These are phyloP conservation scores for Rhagium mordax DNA, from an alignment of 2,888 invertebrate genomes.

Conservation along the genomic window DNA sequence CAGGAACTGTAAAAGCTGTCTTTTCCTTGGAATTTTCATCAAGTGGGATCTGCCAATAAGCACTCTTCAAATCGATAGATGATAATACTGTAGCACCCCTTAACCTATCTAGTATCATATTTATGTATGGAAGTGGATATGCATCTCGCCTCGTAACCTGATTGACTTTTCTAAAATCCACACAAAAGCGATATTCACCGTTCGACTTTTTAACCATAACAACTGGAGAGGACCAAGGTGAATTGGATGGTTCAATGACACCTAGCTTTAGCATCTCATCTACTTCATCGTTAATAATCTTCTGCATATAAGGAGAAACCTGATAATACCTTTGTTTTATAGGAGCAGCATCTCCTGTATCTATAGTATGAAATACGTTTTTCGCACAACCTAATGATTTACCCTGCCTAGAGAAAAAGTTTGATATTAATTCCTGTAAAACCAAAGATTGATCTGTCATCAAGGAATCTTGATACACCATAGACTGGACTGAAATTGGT, in stretches of 20 bases:
- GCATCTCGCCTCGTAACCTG: neutral
- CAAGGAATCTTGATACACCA: too few relatives aligned
- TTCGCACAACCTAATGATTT: too few relatives aligned
- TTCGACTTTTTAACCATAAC: neutral
- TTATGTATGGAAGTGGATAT: neutral
- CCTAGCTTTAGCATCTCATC: neutral
- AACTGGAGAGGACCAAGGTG: neutral
- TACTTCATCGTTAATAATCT: too few relatives aligned
- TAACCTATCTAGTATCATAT: conserved; percentile 1
- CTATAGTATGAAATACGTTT: too few relatives aligned
- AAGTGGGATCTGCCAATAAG: neutral
- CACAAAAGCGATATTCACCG: neutral
- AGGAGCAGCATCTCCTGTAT: too few relatives aligned
- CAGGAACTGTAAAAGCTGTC: conserved; percentile 10
- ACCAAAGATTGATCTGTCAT: too few relatives aligned
- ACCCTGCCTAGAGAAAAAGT: too few relatives aligned
- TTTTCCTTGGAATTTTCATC: neutral
- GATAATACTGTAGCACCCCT: neutral
- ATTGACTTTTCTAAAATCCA: neutral
- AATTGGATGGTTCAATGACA: neutral
- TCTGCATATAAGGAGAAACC: too few relatives aligned
- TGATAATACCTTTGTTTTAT: too few relatives aligned
- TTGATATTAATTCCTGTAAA: too few relatives aligned
- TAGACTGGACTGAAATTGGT: too few relatives aligned
- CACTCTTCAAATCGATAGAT: conserved; percentile 14